These are phyloP conservation scores for Clavelina lepadiformis DNA, from an alignment of 23 tunicate genomes.

Conservation along the genomic window DNA sequence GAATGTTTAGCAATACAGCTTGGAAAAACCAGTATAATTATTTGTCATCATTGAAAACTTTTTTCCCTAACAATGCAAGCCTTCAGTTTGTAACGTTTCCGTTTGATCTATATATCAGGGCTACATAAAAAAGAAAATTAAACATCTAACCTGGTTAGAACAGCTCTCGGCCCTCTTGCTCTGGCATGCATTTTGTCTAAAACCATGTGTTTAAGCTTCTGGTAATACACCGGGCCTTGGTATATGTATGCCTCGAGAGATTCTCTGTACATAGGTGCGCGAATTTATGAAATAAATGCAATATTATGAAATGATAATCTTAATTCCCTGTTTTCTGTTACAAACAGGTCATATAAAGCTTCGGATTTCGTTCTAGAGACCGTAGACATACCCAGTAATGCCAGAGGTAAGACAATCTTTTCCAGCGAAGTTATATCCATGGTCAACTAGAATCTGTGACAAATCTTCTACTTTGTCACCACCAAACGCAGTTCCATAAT, in stretches of 20 bases:
- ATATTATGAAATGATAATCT: not conserved
- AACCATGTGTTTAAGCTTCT: slow-evolving; percentile 97
- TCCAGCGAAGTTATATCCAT: slow-evolving; percentile 88
- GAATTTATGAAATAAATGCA: not conserved
- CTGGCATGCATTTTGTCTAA: slow-evolving; percentile 99
- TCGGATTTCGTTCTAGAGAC: not conserved
- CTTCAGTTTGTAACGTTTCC: not conserved
- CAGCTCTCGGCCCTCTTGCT: slow-evolving; percentile 83
- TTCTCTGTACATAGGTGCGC: slow-evolving; percentile 26
- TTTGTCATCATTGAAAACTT: not conserved
- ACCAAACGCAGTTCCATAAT: slow-evolving; percentile 96
- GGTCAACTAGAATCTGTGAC: slow-evolving; percentile 60
- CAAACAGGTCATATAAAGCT: no score
- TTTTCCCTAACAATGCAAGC: not conserved
- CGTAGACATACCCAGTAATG: slow-evolving; percentile 60
- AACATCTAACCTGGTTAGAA: slow-evolving; percentile 48
- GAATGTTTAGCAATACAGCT: not conserved
- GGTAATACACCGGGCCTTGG: slow-evolving; percentile 96
- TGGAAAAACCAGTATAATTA: not conserved
- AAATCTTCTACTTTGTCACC: slow-evolving; percentile 90
- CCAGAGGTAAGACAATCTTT: slow-evolving; percentile 94
- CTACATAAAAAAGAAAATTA: not conserved
- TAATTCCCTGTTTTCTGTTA: not conserved
- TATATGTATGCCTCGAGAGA: slow-evolving; percentile 94
- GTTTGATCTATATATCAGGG: not conserved